Base-by-base conservation (phyloP, 1,140 invertebrate genomes). In the Zaprionus tsacasi region DNA sequence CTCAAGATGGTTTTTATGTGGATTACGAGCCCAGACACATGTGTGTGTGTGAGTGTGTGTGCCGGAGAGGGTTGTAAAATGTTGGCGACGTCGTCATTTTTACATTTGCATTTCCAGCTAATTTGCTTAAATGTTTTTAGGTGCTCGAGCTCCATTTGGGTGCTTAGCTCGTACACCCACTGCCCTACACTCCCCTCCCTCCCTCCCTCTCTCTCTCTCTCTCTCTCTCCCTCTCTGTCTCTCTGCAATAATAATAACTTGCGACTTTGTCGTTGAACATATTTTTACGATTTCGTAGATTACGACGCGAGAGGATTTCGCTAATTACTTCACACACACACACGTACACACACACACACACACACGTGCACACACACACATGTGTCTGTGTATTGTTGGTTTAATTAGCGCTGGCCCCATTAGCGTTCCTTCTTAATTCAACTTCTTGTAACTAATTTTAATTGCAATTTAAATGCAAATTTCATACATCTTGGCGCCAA, bases 81-180 rank as follows among this genome's bases (percentile, higher is more conserved):
- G 60, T 83, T 82, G 78, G 54, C 76, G 82, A 71, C 74, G 87
- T 81, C 74, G 79, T 91, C 82, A 91, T 87, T 83, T 91, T 83
- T 88, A 91, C 87, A 91, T 91, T 91, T 91, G 87, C 82, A 91
- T 91, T 81, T 79, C 58, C 71, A 91, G 87, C 82, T 91, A 91
- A 91, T 91, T 91, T 91, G 82, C 70, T 91, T 81, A 87, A 88
- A 88, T 88, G 85, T 85, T 89, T 88, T 88, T 88, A 88, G 85
- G 85, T 89, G 82, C 81, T 56, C 21, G 40, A 45, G 40, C 58
- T 13, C 43, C 54, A 54, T 40, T 48, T 25, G 45, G 33, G 15
- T 48, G 38, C 48, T 48, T 30, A n/a, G 10, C 61, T 35, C 27
- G 12, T 6, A 2, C 30, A 35, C 45, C 60, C 17, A 50, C 33